Percentiles rank a stretch among this genome's conserved stretches.
Evolutionary conservation across 2,113 vertebrate genomes (phyloP).

Genomic region (Corythornis cristatus): DNA sequence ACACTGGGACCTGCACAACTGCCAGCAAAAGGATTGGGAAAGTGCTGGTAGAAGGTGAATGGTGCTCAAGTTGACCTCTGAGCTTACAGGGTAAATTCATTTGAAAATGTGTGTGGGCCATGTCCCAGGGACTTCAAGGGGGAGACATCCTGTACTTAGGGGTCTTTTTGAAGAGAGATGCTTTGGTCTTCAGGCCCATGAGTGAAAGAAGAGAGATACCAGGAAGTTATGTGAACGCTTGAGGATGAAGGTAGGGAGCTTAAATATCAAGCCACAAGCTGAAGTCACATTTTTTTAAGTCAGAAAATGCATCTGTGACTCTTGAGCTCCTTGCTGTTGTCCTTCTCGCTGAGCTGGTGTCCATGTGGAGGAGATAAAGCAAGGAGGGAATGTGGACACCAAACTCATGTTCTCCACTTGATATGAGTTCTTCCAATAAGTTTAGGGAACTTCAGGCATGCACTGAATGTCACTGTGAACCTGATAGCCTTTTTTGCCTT

Average conservation of each 20-base stretch:
- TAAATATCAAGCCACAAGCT: neutral
- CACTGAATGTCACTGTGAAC: neutral
- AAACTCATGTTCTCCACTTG: neutral
- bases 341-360: neutral
- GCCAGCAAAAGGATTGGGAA: neutral
- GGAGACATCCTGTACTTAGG: too few relatives aligned
- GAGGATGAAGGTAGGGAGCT: neutral
- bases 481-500: neutral
- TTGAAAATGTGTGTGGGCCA: neutral
- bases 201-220: neutral
- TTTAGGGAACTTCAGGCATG: neutral
- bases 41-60: fast-evolving
- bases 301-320: neutral
- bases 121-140: neutral
- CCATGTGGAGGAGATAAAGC: neutral
- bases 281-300: neutral
- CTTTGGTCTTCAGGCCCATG: neutral
- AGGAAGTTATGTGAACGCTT: neutral
- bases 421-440: neutral
- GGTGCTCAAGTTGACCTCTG: fast-evolving
- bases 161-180: neutral
- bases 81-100: neutral
- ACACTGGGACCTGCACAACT: neutral
- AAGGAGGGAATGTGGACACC: neutral
- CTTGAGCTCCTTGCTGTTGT: neutral